Evolutionary conservation across 2,888 invertebrate genomes (phyloP), one percentile per base, ranked within the genome.

Genomic region (Acrocera orbiculus): DNA sequence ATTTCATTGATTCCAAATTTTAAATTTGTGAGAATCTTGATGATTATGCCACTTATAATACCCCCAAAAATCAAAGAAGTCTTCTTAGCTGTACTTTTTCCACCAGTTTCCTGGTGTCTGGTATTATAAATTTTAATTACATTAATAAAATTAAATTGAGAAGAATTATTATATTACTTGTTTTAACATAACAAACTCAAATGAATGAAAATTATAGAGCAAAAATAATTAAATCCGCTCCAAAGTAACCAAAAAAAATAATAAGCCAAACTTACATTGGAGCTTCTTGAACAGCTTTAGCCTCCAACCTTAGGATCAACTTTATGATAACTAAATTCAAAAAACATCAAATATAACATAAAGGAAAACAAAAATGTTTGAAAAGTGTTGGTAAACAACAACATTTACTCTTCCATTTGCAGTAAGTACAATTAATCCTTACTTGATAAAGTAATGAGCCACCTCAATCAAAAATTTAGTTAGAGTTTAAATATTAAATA

Each of bases 1-100:
- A 95, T 58, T 89, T 85, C 73, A 95, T 96, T 39, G 95, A 87
- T 47, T 90, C 87, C 0, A 96, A 95, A 67, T 96, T 95, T 63
- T 90, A 80, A 71, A 95, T 81, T 66, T 90, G 90, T 36, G 90
- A 90, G 47, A 95, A 62, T 67, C 90, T 93, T 57, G 67, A 77
- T 40, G 82, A 70, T n/a, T 45, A 93, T 74, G 47, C 81, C 82
- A 41, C 78, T 78, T 34, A 82, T 82, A 48, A 87, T 75, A 38
- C 89, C 89, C 43, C 89, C 85, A 45, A 95, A 71, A 44, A 92
- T 75, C 42, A 86, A 82, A 34, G 86, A 78, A 8, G 95, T 95
- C 61, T 85, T 86, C 63, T 90, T 89, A 39, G 85, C 80, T 23
- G 89, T 87, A 37, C 79, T 69, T 62, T 89, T 86, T 50, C 90